phyloP scores from a whole-genome alignment of 2,113 vertebrate species.

The Zeus faber region DNA sequence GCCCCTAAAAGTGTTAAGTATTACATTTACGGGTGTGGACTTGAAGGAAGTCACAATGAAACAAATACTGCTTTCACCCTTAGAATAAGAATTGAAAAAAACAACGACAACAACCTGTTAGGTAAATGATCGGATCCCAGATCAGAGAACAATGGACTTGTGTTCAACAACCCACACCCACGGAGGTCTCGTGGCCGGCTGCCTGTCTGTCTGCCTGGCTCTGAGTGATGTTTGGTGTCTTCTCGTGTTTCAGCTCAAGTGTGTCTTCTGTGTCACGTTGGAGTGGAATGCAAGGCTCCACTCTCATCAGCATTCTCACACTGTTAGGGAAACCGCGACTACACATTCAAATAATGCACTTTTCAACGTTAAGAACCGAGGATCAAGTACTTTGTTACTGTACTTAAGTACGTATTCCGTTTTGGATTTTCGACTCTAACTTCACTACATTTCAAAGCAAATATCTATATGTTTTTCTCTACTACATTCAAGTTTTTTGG shows the following conservation, averaged over 20 bases:
- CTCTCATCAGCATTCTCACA: background rate
- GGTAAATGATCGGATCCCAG: background rate
- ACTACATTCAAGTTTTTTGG: too few species aligned
- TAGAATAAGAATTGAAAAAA: background rate
- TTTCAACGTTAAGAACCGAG: too few species aligned
- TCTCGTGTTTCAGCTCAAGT: conserved; percentile 35
- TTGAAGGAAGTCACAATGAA: too few species aligned
- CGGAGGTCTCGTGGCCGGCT: background rate
- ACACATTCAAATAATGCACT: background rate
- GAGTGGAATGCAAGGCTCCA: conserved; percentile 15
- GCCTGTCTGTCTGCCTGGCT: background rate
- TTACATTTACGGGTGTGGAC: too few species aligned
- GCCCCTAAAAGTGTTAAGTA: too few species aligned
- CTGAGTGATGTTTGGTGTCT: background rate
- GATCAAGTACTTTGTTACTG: too few species aligned
- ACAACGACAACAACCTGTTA: background rate
- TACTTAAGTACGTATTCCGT: too few species aligned
- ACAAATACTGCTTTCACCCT: background rate
- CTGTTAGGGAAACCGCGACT: conserved; percentile 1
- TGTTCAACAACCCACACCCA: conserved; percentile 8
- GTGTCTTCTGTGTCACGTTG: conserved; percentile 17
- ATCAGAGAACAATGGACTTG: background rate
- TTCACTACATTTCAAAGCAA: too few species aligned
- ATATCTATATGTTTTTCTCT: too few species aligned
- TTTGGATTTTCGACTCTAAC: too few species aligned